A percentile compares a stretch with the other conserved stretches of the same genome.
phyloP scores from a whole-genome alignment of 2,888 invertebrate genomes.

The Hydraecia micacea region DNA sequence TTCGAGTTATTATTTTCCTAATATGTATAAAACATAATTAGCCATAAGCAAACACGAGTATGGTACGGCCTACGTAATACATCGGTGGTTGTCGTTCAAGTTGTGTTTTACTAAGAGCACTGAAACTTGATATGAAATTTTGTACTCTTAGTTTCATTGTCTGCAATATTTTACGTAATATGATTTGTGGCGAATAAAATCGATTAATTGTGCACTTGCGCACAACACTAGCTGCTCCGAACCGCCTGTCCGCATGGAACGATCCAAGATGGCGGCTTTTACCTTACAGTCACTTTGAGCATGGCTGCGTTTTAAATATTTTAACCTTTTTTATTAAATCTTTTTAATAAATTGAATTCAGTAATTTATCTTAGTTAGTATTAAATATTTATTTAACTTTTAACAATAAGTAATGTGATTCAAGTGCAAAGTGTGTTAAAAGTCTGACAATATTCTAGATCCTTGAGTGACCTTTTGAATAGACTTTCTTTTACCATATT shows the following conservation, averaged over 20 bases:
- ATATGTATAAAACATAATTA: neutral
- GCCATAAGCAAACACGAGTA: neutral
- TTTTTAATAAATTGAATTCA: slow-evolving; percentile 76
- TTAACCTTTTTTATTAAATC: slow-evolving; percentile 76
- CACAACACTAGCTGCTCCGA: slow-evolving; percentile 83
- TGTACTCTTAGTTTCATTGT: neutral
- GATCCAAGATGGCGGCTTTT: slow-evolving; percentile 88
- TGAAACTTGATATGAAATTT: neutral
- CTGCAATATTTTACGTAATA: slow-evolving; percentile 19
- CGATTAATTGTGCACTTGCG: slow-evolving; percentile 84
- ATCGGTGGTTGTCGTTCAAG: neutral
- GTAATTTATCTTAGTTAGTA: slow-evolving; percentile 77
- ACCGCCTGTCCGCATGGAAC: slow-evolving; percentile 83
- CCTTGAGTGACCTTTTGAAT: slow-evolving; percentile 89
- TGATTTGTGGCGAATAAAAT: slow-evolving; percentile 54
- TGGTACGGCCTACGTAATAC: neutral
- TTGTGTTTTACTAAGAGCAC: neutral
- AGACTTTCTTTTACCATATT: slow-evolving; percentile 89
- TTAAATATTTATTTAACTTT: slow-evolving; percentile 80
- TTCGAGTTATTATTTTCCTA: neutral
- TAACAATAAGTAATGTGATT: slow-evolving; percentile 81
- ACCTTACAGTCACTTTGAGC: slow-evolving; percentile 85
- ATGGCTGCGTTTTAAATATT: slow-evolving; percentile 83
- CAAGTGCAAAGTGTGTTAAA: slow-evolving; percentile 82
- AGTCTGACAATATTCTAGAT: slow-evolving; percentile 83